Percentiles rank a stretch among this genome's conserved stretches.
Evolutionary conservation across 2,888 invertebrate species (phyloP).

Genomic region (Orthonychiurus folsomi): DNA sequence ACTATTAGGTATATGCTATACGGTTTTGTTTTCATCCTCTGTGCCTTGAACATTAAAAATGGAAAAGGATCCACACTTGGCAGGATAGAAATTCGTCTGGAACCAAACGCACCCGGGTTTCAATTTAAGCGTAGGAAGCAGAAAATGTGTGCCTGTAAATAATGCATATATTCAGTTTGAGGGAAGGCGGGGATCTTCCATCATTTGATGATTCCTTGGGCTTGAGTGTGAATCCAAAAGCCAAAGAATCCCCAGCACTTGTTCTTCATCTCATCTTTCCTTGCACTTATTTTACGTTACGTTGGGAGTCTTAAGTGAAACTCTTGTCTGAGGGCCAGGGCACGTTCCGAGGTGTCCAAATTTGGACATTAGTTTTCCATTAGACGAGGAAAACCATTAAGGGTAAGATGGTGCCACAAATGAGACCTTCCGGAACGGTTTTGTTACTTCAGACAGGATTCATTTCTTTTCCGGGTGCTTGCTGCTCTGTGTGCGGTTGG

Average conservation of each 20-base stretch:
- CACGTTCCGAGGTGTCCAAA: slow-evolving; percentile 8
- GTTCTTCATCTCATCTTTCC: not conserved
- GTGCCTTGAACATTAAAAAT: not conserved
- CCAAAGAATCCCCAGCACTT: not conserved
- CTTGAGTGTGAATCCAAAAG: not conserved
- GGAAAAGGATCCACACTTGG: not conserved
- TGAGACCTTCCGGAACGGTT: not conserved
- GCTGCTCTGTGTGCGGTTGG: not conserved
- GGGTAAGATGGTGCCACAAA: not conserved
- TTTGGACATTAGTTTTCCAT: slow-evolving; percentile 16
- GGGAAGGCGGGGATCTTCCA: not conserved
- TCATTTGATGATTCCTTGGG: not conserved
- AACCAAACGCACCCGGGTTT: not conserved
- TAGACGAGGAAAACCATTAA: slow-evolving; percentile 5
- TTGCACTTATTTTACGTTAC: not conserved
- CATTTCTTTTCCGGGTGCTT: not conserved
- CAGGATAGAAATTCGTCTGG: no score
- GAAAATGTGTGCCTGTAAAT: not conserved
- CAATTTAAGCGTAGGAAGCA: not conserved
- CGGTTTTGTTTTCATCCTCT: not conserved
- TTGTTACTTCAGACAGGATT: not conserved
- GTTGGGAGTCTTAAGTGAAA: not conserved
- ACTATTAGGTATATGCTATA: not conserved
- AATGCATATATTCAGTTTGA: not conserved
- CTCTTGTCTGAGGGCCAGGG: not conserved